phyloP scores from a whole-genome alignment of 1,140 invertebrate genomes.

The Plodia interpunctella region DNA sequence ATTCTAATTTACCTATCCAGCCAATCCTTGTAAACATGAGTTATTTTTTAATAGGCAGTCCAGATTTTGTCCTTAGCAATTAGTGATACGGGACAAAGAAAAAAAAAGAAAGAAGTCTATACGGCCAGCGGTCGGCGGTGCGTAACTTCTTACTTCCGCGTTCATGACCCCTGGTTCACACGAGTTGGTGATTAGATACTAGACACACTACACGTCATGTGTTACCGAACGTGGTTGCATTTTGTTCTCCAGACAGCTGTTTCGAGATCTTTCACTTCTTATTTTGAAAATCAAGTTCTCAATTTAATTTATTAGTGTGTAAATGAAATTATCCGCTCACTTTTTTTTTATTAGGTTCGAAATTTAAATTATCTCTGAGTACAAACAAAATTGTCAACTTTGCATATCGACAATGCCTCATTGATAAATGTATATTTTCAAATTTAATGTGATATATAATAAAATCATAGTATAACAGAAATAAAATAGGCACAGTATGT shows the following conservation, averaged over 20 bases:
- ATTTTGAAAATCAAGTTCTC: no score
- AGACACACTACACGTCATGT: background rate
- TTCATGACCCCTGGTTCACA: background rate
- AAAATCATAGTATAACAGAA: no score
- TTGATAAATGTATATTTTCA: no score
- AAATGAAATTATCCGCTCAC: no score
- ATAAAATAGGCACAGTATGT: no score
- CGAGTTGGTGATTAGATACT: background rate
- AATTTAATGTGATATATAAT: no score
- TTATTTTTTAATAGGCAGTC: background rate
- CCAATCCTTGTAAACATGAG: background rate
- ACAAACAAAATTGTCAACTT: no score
- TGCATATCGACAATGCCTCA: no score
- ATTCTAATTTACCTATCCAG: no score
- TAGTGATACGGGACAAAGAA: background rate
- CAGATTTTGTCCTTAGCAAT: background rate
- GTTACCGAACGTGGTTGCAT: background rate
- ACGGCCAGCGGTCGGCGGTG: background rate
- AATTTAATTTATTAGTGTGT: no score
- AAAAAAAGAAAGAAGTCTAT: background rate
- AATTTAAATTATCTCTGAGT: no score
- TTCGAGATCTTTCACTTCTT: background rate
- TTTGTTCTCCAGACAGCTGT: background rate
- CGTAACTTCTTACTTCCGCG: background rate
- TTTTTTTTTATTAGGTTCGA: no score